Evolutionary conservation across 2,797 vertebrate genomes (phyloP).

Genomic region (Centropyge bicolor): DNA sequence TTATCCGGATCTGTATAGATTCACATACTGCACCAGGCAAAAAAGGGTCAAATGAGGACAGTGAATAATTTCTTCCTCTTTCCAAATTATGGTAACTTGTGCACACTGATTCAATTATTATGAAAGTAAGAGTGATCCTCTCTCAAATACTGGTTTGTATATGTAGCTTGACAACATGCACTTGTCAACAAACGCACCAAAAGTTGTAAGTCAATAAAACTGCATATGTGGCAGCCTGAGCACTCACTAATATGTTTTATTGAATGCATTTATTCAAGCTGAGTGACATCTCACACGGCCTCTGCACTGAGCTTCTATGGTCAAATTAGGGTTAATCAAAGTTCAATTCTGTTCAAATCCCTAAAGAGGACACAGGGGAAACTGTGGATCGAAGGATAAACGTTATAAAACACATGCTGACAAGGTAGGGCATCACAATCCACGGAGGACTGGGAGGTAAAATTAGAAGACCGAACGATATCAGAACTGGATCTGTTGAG

Average conservation of each 20-base stretch:
- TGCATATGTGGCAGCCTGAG: background rate
- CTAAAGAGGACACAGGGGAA: slow-evolving; percentile 43
- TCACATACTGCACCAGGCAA: slow-evolving; percentile 2
- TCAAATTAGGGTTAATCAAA: slow-evolving; percentile 64
- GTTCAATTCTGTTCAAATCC: slow-evolving; percentile 57
- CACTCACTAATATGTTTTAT: slow-evolving; percentile 29
- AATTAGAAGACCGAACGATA: slow-evolving; percentile 24
- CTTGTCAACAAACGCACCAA: slow-evolving; percentile 9
- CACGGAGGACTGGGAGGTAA: slow-evolving; percentile 11
- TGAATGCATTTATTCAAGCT: slow-evolving; percentile 42
- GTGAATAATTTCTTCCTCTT: background rate
- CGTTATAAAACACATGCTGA: slow-evolving; percentile 42
- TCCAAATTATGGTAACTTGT: background rate
- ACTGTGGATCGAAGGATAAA: slow-evolving; percentile 45
- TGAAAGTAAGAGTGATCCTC: background rate
- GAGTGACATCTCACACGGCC: slow-evolving; percentile 25
- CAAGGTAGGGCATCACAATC: slow-evolving; percentile 20
- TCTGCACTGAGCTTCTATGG: slow-evolving; percentile 30
- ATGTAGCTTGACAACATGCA: slow-evolving; percentile 7
- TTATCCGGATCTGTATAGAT: slow-evolving; percentile 11
- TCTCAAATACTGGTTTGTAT: background rate
- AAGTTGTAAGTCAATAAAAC: slow-evolving; percentile 17
- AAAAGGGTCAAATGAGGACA: background rate
- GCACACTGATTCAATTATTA: background rate
- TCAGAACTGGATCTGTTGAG: slow-evolving; percentile 40